These are phyloP conservation scores for Sebastes diploproa DNA, from an alignment of 2,797 vertebrate species.

Conservation along the genomic window DNA sequence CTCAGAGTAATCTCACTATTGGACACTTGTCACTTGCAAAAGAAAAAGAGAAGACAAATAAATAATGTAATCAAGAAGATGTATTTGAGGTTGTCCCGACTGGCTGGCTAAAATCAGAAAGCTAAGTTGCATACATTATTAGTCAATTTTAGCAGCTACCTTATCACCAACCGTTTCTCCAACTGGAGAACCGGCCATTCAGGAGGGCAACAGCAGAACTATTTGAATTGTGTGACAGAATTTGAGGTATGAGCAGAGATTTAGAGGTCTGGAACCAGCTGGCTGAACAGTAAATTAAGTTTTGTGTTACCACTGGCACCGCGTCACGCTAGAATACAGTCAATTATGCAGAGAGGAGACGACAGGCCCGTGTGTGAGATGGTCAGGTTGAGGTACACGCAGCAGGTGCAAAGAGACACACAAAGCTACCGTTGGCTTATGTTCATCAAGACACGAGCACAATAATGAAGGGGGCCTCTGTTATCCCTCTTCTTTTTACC, in stretches of 20 bases:
- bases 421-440: neutral
- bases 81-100: neutral
- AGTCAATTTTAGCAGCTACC: too few relatives aligned
- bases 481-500: constrained; percentile 21
- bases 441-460: neutral
- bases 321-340: neutral
- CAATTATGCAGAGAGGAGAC: neutral
- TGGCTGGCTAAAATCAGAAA: neutral
- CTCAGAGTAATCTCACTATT: neutral
- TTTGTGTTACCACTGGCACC: neutral
- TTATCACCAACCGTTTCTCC: neutral
- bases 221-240: neutral
- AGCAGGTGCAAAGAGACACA: neutral
- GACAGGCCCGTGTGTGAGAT: neutral
- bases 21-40: neutral
- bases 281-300: neutral
- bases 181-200: neutral
- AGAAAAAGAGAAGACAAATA: neutral
- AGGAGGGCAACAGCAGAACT: neutral
- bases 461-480: neutral
- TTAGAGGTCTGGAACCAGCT: neutral
- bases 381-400: neutral
- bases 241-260: neutral
- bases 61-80: neutral
- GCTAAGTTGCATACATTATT: neutral